A percentile compares a stretch with the other conserved stretches of the same genome.
These are phyloP conservation scores for Chiloscyllium punctatum DNA, from an alignment of 2,797 vertebrate species.

Conservation along the genomic window DNA sequence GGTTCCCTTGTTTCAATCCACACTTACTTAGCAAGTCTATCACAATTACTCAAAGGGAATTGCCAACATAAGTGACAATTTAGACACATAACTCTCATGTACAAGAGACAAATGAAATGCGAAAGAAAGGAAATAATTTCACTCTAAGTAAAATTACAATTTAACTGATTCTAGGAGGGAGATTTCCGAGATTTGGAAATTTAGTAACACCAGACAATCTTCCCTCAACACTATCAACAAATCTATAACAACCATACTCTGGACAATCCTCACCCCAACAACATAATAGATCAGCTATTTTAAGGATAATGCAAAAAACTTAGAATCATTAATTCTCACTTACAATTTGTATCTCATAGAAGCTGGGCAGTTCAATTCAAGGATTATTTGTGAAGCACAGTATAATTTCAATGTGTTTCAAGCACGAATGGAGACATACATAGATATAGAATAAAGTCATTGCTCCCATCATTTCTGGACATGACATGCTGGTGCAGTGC, in stretches of 20 bases:
- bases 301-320: background rate
- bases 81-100: background rate
- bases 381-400: background rate
- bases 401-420: background rate
- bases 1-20: background rate
- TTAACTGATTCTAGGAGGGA: background rate
- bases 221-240: background rate
- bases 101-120: background rate
- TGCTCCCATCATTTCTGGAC: background rate
- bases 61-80: background rate
- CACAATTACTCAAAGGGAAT: background rate
- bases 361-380: background rate
- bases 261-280: background rate
- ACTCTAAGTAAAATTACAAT: background rate
- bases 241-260: background rate
- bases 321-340: background rate
- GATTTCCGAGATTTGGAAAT: background rate
- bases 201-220: background rate
- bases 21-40: background rate
- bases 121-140: background rate
- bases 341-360: background rate
- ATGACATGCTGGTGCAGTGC: background rate
- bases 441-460: background rate
- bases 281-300: background rate
- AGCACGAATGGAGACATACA: background rate